Conservation (phyloP, 2,888 invertebrate genomes). For the Macropis europaea region DNA sequence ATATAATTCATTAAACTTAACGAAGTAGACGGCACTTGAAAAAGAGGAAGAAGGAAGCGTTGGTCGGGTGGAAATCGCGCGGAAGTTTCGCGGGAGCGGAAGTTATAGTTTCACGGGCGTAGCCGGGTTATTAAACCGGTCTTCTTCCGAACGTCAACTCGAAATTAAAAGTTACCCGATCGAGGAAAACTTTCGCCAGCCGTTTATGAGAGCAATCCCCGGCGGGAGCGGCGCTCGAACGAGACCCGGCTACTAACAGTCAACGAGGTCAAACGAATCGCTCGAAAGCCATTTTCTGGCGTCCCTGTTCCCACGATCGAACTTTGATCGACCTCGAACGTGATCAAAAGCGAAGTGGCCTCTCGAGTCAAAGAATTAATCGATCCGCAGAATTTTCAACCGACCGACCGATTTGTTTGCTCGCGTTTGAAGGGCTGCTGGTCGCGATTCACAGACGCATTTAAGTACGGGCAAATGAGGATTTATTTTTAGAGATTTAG, state of each 20-base stretch:
- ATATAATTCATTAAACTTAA: too few species aligned
- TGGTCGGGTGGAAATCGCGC: conserved; percentile 18
- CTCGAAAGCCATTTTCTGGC: background rate
- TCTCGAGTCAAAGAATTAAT: background rate
- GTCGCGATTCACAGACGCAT: too few species aligned
- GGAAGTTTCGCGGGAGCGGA: conserved; percentile 28
- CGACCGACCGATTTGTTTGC: background rate
- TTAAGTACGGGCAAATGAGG: too few species aligned
- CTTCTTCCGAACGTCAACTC: conserved; percentile 57
- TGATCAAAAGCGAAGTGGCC: conserved; percentile 2
- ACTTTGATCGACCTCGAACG: conserved; percentile 2
- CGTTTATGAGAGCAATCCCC: conserved; percentile 53
- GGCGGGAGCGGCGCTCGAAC: conserved; percentile 30
- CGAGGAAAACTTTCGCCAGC: conserved; percentile 47
- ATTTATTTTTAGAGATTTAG: too few species aligned
- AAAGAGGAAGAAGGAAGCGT: too few species aligned
- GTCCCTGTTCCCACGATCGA: background rate
- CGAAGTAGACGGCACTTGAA: too few species aligned
- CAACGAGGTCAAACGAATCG: conserved; percentile 3
- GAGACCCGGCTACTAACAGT: conserved; percentile 25
- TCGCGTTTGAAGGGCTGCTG: background rate
- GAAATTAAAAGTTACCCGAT: conserved; percentile 60
- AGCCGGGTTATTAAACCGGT: conserved; percentile 53
- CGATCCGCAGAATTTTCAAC: background rate
- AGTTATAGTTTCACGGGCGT: conserved; percentile 35